Conservation (phyloP, 2,113 vertebrate species). For the Galeopterus variegatus region DNA sequence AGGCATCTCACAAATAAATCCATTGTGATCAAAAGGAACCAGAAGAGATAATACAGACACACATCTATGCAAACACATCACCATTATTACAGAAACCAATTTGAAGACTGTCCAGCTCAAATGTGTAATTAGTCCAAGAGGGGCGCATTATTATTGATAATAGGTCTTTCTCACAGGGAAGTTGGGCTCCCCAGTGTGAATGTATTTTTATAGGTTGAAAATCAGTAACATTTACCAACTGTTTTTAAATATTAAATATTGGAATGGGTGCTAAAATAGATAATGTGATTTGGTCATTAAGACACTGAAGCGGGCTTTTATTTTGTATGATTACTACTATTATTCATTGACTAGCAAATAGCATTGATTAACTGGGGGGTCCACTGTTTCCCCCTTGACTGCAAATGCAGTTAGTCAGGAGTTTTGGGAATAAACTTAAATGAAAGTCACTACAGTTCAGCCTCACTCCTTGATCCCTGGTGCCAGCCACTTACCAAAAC, state of each 20-base stretch:
- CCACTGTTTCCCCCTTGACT: background rate
- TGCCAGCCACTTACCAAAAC: background rate
- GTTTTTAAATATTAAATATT: constrained; percentile 53
- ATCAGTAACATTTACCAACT: constrained; percentile 64
- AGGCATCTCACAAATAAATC: constrained; percentile 53
- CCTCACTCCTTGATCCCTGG: background rate
- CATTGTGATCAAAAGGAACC: constrained; percentile 34
- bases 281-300: constrained; percentile 55
- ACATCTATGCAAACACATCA: constrained; percentile 12
- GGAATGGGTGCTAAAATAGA: constrained; percentile 50
- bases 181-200: constrained; percentile 19
- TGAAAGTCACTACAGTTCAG: background rate
- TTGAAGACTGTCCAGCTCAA: constrained; percentile 51
- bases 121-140: constrained; percentile 62
- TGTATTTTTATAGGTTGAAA: constrained; percentile 47
- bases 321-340: constrained; percentile 35
- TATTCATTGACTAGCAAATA: background rate
- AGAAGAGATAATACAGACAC: constrained; percentile 27
- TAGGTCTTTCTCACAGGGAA: constrained; percentile 52
- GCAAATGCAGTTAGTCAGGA: constrained; percentile 12
- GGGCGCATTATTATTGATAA: constrained; percentile 63
- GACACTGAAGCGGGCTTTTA: background rate
- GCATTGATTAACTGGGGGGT: background rate
- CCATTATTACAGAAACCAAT: constrained; percentile 47
- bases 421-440: background rate